Conservation (phyloP, 2,113 vertebrate species). For the Melanerpes aurifrons region DNA sequence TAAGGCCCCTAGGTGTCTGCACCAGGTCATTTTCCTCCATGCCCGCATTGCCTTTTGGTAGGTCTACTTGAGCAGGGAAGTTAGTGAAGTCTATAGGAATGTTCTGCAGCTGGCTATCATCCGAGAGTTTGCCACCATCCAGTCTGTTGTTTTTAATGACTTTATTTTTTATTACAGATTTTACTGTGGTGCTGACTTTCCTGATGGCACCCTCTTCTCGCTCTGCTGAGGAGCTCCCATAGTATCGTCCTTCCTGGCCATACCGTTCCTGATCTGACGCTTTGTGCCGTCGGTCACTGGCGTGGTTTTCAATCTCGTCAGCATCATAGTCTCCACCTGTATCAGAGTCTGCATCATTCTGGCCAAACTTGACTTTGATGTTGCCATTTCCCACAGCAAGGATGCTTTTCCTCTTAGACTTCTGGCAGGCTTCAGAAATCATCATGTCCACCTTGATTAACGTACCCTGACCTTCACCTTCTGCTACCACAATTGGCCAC, state of each 20-base stretch:
- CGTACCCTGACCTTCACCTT: conserved; percentile 90
- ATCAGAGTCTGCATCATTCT: conserved; percentile 69
- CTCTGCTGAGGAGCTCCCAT: conserved; percentile 80
- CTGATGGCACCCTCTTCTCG: conserved; percentile 80
- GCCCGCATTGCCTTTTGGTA: conserved; percentile 76
- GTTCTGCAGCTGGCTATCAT: conserved; percentile 80
- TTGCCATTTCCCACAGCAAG: conserved; percentile 86
- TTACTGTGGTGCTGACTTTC: conserved; percentile 81
- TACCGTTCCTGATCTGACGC: conserved; percentile 77
- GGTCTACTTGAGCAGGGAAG: conserved; percentile 90
- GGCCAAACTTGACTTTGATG: conserved; percentile 89
- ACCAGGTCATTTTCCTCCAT: conserved; percentile 81
- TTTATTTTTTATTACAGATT: conserved; percentile 75
- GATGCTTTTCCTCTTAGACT: conserved; percentile 91
- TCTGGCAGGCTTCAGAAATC: conserved; percentile 91
- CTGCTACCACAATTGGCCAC: conserved; percentile 86
- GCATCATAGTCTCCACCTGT: conserved; percentile 72
- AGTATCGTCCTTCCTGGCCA: conserved; percentile 78
- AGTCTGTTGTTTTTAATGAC: conserved; percentile 53
- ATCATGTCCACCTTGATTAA: conserved; percentile 92
- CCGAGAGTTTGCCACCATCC: conserved; percentile 77
- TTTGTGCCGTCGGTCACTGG: conserved; percentile 83
- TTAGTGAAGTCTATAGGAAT: conserved; percentile 90
- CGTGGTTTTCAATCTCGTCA: conserved; percentile 83
- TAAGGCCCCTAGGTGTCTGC: conserved; percentile 83